Evolutionary conservation across 1,140 invertebrate genomes (phyloP).

Genomic region (Papilio glaucus): DNA sequence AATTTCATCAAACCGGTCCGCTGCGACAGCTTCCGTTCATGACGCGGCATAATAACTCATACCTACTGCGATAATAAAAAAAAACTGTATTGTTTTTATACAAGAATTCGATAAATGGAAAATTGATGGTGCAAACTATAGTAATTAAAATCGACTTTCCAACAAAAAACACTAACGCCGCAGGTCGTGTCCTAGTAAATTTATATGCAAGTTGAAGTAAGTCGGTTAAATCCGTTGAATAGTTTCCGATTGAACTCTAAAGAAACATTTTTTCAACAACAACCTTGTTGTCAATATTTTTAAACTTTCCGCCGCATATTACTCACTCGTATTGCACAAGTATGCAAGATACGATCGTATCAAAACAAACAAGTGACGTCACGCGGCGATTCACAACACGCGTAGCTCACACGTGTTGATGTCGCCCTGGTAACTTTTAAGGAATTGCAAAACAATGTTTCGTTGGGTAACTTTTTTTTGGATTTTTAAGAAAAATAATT

Average conservation of each 20-base stretch:
- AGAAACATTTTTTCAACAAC: neutral
- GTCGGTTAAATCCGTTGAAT: no score
- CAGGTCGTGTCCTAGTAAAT: no score
- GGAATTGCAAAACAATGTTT: constrained; percentile 13
- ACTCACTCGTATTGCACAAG: neutral
- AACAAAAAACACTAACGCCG: no score
- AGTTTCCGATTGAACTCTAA: neutral
- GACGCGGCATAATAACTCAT: neutral
- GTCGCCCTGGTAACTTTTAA: constrained; percentile 24
- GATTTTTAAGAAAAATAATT: no score
- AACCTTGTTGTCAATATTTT: neutral
- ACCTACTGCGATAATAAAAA: neutral
- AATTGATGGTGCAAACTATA: no score
- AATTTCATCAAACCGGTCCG: constrained; percentile 1
- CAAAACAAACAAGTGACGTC: constrained; percentile 11
- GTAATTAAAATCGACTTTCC: no score
- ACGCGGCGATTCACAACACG: neutral
- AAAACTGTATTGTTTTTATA: neutral
- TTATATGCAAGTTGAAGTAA: no score
- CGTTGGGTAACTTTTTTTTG: neutral
- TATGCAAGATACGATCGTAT: neutral
- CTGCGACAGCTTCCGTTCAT: neutral
- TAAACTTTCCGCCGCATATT: neutral
- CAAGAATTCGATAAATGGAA: neutral
- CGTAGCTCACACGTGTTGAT: neutral